A percentile compares a stretch with the other conserved stretches of the same genome.
phyloP scores from a whole-genome alignment of 2,797 vertebrate species.

The Cyclura pinguis region DNA sequence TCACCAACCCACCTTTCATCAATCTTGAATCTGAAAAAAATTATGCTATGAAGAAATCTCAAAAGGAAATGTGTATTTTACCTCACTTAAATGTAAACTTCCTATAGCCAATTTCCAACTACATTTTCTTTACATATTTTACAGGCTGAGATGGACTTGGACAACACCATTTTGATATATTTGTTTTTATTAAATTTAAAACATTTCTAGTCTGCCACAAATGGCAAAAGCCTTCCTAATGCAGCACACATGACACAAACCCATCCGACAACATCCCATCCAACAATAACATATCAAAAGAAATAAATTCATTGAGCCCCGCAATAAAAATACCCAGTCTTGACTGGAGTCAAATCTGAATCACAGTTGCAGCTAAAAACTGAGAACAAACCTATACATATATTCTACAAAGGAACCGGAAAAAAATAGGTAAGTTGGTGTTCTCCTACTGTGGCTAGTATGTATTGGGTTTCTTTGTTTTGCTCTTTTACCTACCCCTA shows the following conservation, averaged over 20 bases:
- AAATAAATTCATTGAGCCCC: too few species aligned
- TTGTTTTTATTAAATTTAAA: neutral
- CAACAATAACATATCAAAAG: too few species aligned
- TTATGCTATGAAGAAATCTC: neutral
- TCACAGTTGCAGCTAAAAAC: neutral
- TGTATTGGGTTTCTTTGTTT: too few species aligned
- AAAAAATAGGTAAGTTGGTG: too few species aligned
- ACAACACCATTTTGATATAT: neutral
- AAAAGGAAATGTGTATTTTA: neutral
- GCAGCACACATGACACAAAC: too few species aligned
- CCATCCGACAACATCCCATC: too few species aligned
- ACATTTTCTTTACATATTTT: neutral
- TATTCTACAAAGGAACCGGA: neutral
- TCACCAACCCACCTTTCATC: neutral
- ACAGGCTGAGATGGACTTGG: neutral
- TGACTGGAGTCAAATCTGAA: neutral
- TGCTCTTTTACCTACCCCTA: too few species aligned
- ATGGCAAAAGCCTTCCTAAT: too few species aligned
- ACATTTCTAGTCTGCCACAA: too few species aligned
- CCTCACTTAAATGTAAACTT: too few species aligned
- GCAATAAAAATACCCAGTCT: too few species aligned
- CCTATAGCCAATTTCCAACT: neutral
- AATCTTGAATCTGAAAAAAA: neutral
- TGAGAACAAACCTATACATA: neutral
- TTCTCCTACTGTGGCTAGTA: too few species aligned